Evolutionary conservation across 1,140 invertebrate genomes (phyloP).

Genomic region (Drosophila equinoxialis): DNA sequence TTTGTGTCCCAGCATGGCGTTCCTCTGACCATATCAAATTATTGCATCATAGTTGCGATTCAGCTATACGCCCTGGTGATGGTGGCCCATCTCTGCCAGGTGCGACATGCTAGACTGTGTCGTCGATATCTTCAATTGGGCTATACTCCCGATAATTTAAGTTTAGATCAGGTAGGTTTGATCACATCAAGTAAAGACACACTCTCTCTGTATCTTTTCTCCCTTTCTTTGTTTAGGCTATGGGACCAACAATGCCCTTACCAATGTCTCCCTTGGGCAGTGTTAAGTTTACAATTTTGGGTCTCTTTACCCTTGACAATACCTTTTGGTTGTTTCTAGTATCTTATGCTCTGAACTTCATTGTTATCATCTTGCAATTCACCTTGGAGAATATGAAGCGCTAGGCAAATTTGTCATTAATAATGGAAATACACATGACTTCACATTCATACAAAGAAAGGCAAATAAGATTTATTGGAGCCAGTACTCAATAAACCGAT

Average conservation of each 20-base stretch:
- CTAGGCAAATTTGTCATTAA: not conserved
- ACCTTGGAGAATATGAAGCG: conserved; percentile 57
- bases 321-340: conserved; percentile 69
- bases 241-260: conserved; percentile 30
- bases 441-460: not conserved
- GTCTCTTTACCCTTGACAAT: conserved; percentile 62
- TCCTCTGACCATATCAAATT: conserved; percentile 72
- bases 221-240: conserved; percentile 34
- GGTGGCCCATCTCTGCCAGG: conserved; percentile 62
- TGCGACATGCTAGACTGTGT: conserved; percentile 30
- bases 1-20: conserved; percentile 63
- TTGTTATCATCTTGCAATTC: conserved; percentile 73
- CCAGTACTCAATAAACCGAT: not conserved
- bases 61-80: conserved; percentile 64
- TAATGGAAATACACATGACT: conserved; percentile 1
- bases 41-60: conserved; percentile 54
- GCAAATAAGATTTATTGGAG: not conserved
- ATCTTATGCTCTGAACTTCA: conserved; percentile 68
- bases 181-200: too few relatives aligned
- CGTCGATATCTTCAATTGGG: conserved; percentile 31
- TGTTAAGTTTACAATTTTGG: conserved; percentile 52
- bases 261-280: conserved; percentile 34
- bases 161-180: conserved; percentile 34
- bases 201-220: too few relatives aligned
- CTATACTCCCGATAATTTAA: conserved; percentile 39